phyloP scores from a whole-genome alignment of 1,140 invertebrate species.

The Monomorium pharaonis region DNA sequence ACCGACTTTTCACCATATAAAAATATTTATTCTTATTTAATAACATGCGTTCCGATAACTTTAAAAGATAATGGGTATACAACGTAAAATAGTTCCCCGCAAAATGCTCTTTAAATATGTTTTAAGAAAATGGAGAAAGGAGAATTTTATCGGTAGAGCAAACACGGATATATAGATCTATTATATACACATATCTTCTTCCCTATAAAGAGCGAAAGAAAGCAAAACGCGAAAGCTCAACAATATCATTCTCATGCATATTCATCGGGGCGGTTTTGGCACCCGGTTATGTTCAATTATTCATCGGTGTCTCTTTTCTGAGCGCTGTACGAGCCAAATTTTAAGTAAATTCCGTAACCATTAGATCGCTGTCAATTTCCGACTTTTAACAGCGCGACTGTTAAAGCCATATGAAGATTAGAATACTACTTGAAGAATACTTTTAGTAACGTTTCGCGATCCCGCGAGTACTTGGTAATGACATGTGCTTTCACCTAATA shows the following conservation, averaged over 20 bases:
- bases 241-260: conserved; percentile 48
- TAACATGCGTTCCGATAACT: background rate
- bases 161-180: background rate
- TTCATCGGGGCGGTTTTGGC: conserved; percentile 41
- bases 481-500: background rate
- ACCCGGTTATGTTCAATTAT: conserved; percentile 39
- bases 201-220: background rate
- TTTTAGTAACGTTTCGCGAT: background rate
- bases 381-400: background rate
- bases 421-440: background rate
- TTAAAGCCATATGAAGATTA: background rate
- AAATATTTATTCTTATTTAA: background rate
- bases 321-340: background rate
- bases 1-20: no score
- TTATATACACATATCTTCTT: background rate
- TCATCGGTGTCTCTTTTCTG: conserved; percentile 14
- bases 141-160: background rate
- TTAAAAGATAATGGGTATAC: background rate
- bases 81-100: background rate
- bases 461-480: background rate
- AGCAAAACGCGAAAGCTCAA: background rate
- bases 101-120: background rate
- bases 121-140: background rate
- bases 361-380: conserved; percentile 31
- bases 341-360: background rate